Base-by-base conservation (phyloP, 2,113 vertebrate species). In the Butastur rufipennis region DNA sequence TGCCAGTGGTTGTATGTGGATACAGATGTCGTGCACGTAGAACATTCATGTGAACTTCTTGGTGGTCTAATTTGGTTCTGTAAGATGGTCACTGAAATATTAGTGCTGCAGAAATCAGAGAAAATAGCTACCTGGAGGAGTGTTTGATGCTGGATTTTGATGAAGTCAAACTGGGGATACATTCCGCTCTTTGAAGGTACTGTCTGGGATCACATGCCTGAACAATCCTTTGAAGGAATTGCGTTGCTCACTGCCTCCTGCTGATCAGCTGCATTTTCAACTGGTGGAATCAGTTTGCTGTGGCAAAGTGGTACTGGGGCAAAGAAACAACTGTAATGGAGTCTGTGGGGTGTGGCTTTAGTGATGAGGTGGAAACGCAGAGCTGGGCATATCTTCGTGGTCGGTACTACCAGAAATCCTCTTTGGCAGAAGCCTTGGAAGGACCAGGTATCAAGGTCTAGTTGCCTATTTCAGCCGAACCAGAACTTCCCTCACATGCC, bases 21-120 rank as follows among this genome's bases (percentile, higher is more conserved):
- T 16, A 9, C 31, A 65, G 59, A 4, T 12, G 14, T 1, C 0
- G 2, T 29, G 34, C 47, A 32, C 17, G 0, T 6, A 56, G 56
- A n/a, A 38, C 1, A 1, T 40, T 40, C n/a, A 43, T 6, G 34
- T 50, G 47, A 81, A 19, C 52, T 67, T 34, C 59, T 66, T 42
- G 1, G 3, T 53, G 59, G 50, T 16, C 70, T 72, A 3, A 10
- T 19, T 40, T 1, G 2, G 36, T 9, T 48, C 71, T 88, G 0
- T 20, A 34, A 47, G 43, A 31, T 21, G 23, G 31, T 53, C 62
- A 26, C 73, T 70, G 55, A 21, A 7, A 14, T 7, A 7, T 25
- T 4, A 21, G 27, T 47, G 78, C 78, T 81, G 34, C 50, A 72
- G 85, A 38, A 56, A 32, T 42, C 15, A 23, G 27, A 65, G 66